Base-by-base conservation (phyloP, 2,888 invertebrate genomes). In the Stegana nigrithorax region DNA sequence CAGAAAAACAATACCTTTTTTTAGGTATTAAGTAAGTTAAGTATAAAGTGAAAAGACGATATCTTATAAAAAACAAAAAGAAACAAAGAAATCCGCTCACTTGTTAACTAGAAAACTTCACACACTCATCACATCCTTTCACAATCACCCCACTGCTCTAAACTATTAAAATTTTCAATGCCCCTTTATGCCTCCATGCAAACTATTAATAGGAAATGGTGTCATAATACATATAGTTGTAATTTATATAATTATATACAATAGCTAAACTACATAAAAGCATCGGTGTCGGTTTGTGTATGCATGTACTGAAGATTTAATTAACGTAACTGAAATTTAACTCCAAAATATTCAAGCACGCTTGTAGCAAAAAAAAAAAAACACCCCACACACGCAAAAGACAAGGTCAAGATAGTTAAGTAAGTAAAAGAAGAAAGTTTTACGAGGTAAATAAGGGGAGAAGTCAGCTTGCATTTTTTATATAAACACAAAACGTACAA, bases 21-120 rank as follows among this genome's bases (percentile, higher is more conserved):
- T 36, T 36, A 36, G 36, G 53, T 36, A 55, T 36, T 50, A 50
- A 50, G 26, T n/a, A 26, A 50, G 50, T 8, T 50, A 50, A 50
- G 23, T 17, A 21, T 45, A 42, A 42, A 14, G 8, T 7, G 26
- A 26, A n/a, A n/a, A n/a, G n/a, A n/a, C n/a, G n/a, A 12, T 14
- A 25, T 23, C 2, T 47, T 10, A 36, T 36, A n/a, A 36, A 36
- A 36, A 36, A 36, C n/a, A 21, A 23, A 10, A 32, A 19, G 36
- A 36, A 32, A 55, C 6, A 10, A 32, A 19, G 36, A 36, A 32
- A 55, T 5, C 21, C 36, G n/a, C 76, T 78, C 78, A 75, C 77
- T 78, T 76, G 75, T 75, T 75, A 75, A 76, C 75, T 75, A 75
- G 77, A 79, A 76, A 75, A 65, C 68, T 65, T 70, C 67, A 68